Evolutionary conservation across 2,797 vertebrate genomes (phyloP).

Genomic region (Tiaroga cobitis): DNA sequence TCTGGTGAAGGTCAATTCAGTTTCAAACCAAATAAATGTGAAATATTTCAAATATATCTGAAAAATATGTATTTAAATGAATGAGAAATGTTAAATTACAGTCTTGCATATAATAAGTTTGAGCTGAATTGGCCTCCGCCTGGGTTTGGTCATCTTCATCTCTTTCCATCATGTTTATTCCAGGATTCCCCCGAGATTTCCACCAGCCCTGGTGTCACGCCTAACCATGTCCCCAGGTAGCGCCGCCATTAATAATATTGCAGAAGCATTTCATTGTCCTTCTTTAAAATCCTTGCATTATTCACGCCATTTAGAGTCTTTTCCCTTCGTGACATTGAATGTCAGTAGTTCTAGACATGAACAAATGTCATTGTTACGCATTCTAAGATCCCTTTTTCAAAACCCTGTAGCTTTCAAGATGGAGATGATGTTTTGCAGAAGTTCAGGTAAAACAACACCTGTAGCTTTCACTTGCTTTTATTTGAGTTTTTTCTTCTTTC

Average conservation of each 20-base stretch:
- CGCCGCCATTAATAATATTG: slow-evolving; percentile 79
- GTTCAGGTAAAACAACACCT: slow-evolving; percentile 56
- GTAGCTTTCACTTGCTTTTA: slow-evolving; percentile 19
- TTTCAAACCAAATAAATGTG: slow-evolving; percentile 37
- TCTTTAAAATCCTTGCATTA: slow-evolving; percentile 67
- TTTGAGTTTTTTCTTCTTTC: not conserved
- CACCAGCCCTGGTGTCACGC: slow-evolving; percentile 84
- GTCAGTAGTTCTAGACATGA: slow-evolving; percentile 21
- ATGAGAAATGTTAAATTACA: slow-evolving; percentile 8
- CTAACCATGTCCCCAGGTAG: slow-evolving; percentile 90
- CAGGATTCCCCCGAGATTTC: slow-evolving; percentile 87
- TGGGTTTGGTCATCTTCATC: slow-evolving; percentile 79
- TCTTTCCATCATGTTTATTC: slow-evolving; percentile 87
- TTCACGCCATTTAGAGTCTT: slow-evolving; percentile 62
- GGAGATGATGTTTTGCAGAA: slow-evolving; percentile 63
- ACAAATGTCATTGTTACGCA: slow-evolving; percentile 32
- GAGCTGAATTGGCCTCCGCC: slow-evolving; percentile 46
- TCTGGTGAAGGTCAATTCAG: slow-evolving; percentile 55
- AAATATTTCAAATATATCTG: not conserved
- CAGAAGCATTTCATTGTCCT: slow-evolving; percentile 63
- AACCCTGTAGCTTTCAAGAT: slow-evolving; percentile 64
- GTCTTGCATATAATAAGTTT: slow-evolving; percentile 35
- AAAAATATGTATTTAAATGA: not conserved
- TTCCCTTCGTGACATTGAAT: slow-evolving; percentile 38
- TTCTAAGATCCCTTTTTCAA: slow-evolving; percentile 60